Evolutionary conservation across 2,113 vertebrate genomes (phyloP), one percentile per base, ranked within the genome.

Genomic region (Cyprinus carpio): DNA sequence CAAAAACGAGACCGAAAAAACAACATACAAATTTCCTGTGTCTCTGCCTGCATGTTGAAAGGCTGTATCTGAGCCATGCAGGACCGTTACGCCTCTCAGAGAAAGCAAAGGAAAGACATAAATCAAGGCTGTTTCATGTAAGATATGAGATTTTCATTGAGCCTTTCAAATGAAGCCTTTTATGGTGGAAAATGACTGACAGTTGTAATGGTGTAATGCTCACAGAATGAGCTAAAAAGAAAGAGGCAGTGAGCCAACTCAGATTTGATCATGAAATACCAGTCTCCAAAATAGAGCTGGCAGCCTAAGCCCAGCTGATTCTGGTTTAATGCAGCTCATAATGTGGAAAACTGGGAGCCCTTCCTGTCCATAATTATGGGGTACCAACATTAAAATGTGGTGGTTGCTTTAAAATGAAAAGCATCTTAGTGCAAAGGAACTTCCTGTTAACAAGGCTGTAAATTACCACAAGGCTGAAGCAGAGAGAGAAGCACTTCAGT

Each of bases 271-370:
- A 76, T 82, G 51, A 90, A 91, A 92, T 91, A 71, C 58, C 85
- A 87, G 83, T 25, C 92, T 93, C 89, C 90, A 96, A 95, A 93
- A 93, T 88, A 90, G 87, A 92, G 90, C 91, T 92, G 90, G 93
- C 90, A 90, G 89, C 88, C 86, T 12, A 82, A 87, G 91, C 87
- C 91, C 92, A 93, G 94, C 93, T 94, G 93, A 95, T 95, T 96
- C 94, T 93, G 95, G 94, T 95, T 94, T 93, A 94, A 91, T 89
- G 88, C 94, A 90, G 94, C 94, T 94, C 92, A 91, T 93, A 94
- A 95, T 94, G 93, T 90, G 92, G 91, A 93, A 95, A 94, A 93
- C 89, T 87, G 88, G 91, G 92, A 95, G 86, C 91, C 90, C 92
- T 94, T 94, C 91, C 93, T 94, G 92, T 93, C 92, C 91, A 92